These are phyloP conservation scores for Acanthopagrus latus DNA, from an alignment of 2,797 vertebrate genomes.

Conservation along the genomic window DNA sequence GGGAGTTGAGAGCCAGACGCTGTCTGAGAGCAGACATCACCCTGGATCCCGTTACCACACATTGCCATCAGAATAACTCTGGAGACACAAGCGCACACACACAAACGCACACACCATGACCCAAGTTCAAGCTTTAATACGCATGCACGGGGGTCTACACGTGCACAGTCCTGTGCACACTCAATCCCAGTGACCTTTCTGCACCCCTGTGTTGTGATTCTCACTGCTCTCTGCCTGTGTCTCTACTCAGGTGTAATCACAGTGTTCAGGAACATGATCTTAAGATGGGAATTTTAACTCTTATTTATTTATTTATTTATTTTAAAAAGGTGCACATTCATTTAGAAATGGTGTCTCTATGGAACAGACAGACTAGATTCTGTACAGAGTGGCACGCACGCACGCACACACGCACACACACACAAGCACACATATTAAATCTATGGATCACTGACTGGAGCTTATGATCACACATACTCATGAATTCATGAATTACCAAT, in stretches of 20 bases:
- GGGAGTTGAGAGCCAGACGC: slow-evolving; percentile 75
- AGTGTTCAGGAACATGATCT: slow-evolving; percentile 27
- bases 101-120: slow-evolving; percentile 45
- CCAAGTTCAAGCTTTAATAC: slow-evolving; percentile 15
- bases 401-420: background rate
- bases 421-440: slow-evolving; percentile 44
- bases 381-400: slow-evolving; percentile 13
- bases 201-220: slow-evolving; percentile 15
- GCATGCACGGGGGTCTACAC: slow-evolving; percentile 13
- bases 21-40: slow-evolving; percentile 80
- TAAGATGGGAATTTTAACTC: slow-evolving; percentile 15
- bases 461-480: slow-evolving; percentile 60
- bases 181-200: slow-evolving; percentile 52
- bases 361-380: slow-evolving; percentile 15
- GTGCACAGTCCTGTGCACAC: slow-evolving; percentile 9
- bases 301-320: background rate
- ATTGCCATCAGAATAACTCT: slow-evolving; percentile 78
- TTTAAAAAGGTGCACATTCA: slow-evolving; percentile 5
- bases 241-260: slow-evolving; percentile 40
- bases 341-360: background rate
- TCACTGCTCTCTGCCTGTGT: slow-evolving; percentile 27
- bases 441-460: slow-evolving; percentile 61
- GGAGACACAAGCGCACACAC: slow-evolving; percentile 56
- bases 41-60: slow-evolving; percentile 82
- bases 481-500: slow-evolving; percentile 73